Percentiles rank a stretch among this genome's conserved stretches.
Conservation (phyloP, 2,113 vertebrate species). For the Penelope pileata region DNA sequence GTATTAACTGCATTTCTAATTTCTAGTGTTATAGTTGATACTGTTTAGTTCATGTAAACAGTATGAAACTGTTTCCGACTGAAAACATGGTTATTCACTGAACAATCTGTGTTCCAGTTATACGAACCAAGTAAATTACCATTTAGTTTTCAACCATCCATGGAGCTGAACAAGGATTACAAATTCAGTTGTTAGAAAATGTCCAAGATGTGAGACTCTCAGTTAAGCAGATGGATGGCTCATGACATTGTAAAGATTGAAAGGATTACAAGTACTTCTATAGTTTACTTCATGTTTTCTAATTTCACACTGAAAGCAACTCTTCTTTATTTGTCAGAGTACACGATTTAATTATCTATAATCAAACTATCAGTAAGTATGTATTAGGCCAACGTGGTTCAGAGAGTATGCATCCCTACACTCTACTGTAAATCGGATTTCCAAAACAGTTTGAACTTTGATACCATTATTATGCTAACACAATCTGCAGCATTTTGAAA, state of each 20-base stretch:
- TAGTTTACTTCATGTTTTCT: neutral
- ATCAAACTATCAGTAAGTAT: neutral
- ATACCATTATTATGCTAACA: neutral
- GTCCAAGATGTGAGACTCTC: neutral
- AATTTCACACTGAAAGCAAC: neutral
- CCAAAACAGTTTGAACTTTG: neutral
- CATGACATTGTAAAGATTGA: neutral
- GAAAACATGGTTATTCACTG: neutral
- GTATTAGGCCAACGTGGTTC: neutral
- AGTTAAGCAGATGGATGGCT: neutral
- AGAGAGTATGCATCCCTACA: neutral
- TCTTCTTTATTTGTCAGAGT: neutral
- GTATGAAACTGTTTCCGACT: neutral
- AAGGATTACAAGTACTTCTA: neutral
- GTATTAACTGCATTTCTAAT: neutral
- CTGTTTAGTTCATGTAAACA: neutral
- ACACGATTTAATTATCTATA: neutral
- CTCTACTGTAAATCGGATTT: neutral
- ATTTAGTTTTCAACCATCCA: neutral
- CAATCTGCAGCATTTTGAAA: neutral
- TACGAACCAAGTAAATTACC: neutral
- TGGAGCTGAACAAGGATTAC: neutral
- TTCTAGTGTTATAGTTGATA: neutral
- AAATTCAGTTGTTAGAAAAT: neutral
- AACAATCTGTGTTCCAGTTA: neutral